Conservation (phyloP, 2,888 invertebrate genomes). For the Galerucella calmariensis region DNA sequence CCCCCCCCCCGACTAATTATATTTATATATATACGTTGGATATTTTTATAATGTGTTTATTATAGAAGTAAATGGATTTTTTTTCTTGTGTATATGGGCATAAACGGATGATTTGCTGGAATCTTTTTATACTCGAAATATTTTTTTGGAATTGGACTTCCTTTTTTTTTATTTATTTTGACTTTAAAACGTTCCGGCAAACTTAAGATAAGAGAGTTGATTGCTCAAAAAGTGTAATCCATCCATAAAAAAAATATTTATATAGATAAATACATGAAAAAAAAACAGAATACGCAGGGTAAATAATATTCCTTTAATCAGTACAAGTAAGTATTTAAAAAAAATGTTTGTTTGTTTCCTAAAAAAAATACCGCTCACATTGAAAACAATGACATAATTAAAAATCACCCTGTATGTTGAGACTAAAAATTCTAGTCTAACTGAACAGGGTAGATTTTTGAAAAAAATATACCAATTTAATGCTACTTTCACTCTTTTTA, state of each 20-base stretch:
- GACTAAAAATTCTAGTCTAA: no score
- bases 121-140: conserved; percentile 29
- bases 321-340: conserved; percentile 56
- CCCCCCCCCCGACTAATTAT: no score
- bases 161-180: not conserved
- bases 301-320: conserved; percentile 57
- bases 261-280: conserved; percentile 49
- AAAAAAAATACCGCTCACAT: conserved; percentile 42
- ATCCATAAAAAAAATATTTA: conserved; percentile 59
- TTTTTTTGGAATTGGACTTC: not conserved
- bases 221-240: conserved; percentile 65
- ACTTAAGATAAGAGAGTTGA: conserved; percentile 52
- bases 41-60: conserved; percentile 44
- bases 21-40: conserved; percentile 23
- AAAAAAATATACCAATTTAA: no score
- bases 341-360: conserved; percentile 42
- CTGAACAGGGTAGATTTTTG: not conserved
- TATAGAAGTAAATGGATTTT: conserved; percentile 37
- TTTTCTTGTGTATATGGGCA: conserved; percentile 37
- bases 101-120: conserved; percentile 42
- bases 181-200: conserved; percentile 42
- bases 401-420: no score
- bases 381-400: not conserved
- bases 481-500: no score
- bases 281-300: conserved; percentile 61